Conservation (phyloP, 2,113 vertebrate genomes). For the Salvelinus alpinus region DNA sequence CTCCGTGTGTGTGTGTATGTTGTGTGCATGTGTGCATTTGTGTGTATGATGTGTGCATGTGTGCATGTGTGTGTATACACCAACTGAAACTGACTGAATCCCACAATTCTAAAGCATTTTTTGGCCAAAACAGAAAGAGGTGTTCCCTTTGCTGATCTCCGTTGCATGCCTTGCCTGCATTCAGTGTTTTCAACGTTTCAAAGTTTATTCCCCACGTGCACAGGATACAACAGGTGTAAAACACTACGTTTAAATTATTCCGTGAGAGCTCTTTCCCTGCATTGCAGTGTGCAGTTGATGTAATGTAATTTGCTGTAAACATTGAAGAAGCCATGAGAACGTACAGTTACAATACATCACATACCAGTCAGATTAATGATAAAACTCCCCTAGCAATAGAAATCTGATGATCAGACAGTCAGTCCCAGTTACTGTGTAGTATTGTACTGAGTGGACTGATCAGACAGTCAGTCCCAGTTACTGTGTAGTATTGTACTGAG, state of each 20-base stretch:
- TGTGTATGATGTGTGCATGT: no score
- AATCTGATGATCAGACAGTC: neutral
- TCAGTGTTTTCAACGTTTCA: no score
- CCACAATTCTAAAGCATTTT: no score
- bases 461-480: no score
- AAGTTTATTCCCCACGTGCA: no score
- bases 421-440: no score
- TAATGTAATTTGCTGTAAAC: neutral
- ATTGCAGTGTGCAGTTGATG: constrained; percentile 21
- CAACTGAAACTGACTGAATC: constrained; percentile 33
- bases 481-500: no score
- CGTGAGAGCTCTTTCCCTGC: neutral
- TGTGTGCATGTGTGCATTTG: constrained; percentile 23
- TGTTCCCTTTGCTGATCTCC: no score
- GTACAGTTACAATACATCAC: neutral
- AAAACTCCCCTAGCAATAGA: neutral
- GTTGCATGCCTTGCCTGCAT: neutral
- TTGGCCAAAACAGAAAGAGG: neutral
- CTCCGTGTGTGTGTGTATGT: no score
- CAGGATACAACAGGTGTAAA: no score
- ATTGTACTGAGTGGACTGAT: no score
- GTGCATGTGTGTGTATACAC: constrained; percentile 32
- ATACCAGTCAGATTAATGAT: neutral
- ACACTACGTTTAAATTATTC: no score
- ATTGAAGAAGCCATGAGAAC: neutral